Evolutionary conservation across 2,888 invertebrate genomes (phyloP), one percentile per base, ranked within the genome.

Genomic region (Drosophila stalkeri): DNA sequence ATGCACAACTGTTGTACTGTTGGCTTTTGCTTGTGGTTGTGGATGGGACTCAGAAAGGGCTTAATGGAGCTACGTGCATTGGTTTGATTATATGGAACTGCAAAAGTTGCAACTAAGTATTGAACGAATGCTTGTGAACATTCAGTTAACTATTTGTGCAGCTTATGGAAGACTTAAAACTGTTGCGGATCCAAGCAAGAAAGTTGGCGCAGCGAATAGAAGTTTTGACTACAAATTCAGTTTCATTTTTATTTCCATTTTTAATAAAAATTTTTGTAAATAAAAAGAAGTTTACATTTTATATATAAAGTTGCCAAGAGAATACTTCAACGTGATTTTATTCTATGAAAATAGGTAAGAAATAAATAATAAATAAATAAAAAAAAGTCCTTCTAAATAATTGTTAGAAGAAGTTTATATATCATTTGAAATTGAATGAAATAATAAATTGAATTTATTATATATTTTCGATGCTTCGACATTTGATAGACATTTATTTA

Each of bases 1-100:
- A 77, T 77, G 63, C 64, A 62, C 54, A 39, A 47, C 59, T 54
- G 35, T 20, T 23, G 52, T 37, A 47, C 59, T 54, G 35, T 20
- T 23, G 52, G 18, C 27, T 43, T 16, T 39, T 27, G 31, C 11
- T 33, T 57, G 23, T 57, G 23, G 11, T 11, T 14, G 4, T 14
- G 18, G 37, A 35, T 35, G 12, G 20, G 16, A 20, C n/a, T n/a
- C n/a, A 14, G 43, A 18, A 27, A n/a, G 52, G 44, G 12, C 16
- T 52, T 23, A 51, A 64, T 56, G 37, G 66, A 27, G 2, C 18
- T 16, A 41, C 39, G 55, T 18, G 39, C 46, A 33, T n/a, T 46
- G n/a, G 6, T 16, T 65, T 37, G 33, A 33, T 44, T 51, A n/a
- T 12, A 43, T 63, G 31, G 11, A 35, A 16, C 35, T 9, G 2